Evolutionary conservation across 2,888 invertebrate species (phyloP).

Genomic region (Lathronympha strigana): DNA sequence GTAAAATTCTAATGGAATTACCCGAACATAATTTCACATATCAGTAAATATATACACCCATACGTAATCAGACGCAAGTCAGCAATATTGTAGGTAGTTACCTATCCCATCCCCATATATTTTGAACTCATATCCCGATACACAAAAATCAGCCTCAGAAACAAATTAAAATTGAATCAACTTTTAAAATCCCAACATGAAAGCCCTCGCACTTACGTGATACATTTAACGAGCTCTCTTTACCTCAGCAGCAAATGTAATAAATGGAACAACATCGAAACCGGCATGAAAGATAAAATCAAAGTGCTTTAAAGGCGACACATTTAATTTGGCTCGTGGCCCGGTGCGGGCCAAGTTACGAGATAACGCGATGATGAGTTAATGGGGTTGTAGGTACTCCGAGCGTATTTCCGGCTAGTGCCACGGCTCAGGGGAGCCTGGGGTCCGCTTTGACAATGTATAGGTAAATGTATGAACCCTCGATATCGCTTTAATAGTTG

Average conservation of each 20-base stretch:
- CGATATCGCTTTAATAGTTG: too few species aligned
- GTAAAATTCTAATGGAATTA: too few species aligned
- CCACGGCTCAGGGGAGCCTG: too few species aligned
- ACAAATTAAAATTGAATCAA: constrained; percentile 7
- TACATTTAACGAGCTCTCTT: constrained; percentile 31
- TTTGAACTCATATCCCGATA: background rate
- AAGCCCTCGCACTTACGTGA: constrained; percentile 21
- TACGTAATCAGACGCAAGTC: too few species aligned
- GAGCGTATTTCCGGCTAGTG: too few species aligned
- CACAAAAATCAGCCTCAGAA: background rate
- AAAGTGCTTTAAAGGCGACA: constrained; percentile 42
- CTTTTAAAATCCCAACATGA: constrained; percentile 22
- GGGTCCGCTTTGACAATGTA: too few species aligned
- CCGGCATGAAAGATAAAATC: constrained; percentile 39
- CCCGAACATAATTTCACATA: too few species aligned
- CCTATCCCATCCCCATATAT: background rate
- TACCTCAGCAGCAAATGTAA: constrained; percentile 40
- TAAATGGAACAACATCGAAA: constrained; percentile 40
- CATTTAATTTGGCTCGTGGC: constrained; percentile 41
- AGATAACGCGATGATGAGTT: background rate
- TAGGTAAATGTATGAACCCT: too few species aligned
- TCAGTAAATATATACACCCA: too few species aligned
- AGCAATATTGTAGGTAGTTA: background rate
- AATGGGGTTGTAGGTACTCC: background rate
- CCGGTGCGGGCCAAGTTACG: constrained; percentile 5